phyloP scores from a whole-genome alignment of 2,888 invertebrate genomes.

The Synergus laeviventris region DNA sequence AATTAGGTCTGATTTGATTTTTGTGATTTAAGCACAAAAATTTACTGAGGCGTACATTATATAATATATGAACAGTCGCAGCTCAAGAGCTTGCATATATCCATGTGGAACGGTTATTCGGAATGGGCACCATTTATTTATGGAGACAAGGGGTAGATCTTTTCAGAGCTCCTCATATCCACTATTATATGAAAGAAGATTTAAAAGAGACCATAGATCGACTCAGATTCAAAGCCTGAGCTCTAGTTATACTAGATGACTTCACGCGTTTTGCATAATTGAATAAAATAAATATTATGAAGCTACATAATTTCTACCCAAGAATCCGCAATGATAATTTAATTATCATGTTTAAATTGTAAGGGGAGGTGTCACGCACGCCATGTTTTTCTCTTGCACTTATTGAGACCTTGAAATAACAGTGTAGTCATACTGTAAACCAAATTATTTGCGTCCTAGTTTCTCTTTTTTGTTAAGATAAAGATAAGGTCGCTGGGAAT shows the following conservation, averaged over 20 bases:
- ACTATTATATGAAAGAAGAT: conserved; percentile 28
- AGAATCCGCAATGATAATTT: not conserved
- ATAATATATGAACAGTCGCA: conserved; percentile 24
- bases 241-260: not conserved
- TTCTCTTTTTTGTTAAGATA: not conserved
- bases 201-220: conserved; percentile 24
- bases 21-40: conserved; percentile 23
- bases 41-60: conserved; percentile 16
- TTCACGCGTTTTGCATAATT: not conserved
- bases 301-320: not conserved
- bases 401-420: not conserved
- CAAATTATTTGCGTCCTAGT: not conserved
- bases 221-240: conserved; percentile 15
- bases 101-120: conserved; percentile 48
- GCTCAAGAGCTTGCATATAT: conserved; percentile 30
- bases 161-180: conserved; percentile 24
- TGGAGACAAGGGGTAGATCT: conserved; percentile 43
- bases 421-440: not conserved
- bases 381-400: too few species aligned
- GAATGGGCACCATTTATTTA: conserved; percentile 50
- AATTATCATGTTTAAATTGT: not conserved
- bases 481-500: not conserved
- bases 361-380: too few species aligned
- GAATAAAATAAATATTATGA: not conserved
- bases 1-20: not conserved